A percentile compares a stretch with the other conserved stretches of the same genome.
phyloP scores from a whole-genome alignment of 2,888 invertebrate genomes.

The Drosophila putrida region DNA sequence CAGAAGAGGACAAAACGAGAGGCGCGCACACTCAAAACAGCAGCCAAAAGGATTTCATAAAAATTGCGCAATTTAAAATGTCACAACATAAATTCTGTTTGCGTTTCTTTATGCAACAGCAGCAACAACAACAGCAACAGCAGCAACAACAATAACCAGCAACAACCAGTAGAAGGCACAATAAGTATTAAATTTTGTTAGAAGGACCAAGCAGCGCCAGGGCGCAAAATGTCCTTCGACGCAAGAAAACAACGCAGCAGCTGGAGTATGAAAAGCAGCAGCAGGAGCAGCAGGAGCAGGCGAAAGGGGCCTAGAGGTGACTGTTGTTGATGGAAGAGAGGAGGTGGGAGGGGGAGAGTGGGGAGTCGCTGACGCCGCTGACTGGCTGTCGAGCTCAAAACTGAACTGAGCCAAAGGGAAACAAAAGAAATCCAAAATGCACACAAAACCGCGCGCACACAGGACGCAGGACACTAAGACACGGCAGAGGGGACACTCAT shows the following conservation, averaged over 20 bases:
- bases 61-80: conserved; percentile 85
- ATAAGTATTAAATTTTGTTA: conserved; percentile 80
- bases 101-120: conserved; percentile 79
- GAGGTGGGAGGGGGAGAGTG: background rate
- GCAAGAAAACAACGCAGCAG: conserved; percentile 56
- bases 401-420: conserved; percentile 67
- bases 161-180: conserved; percentile 45
- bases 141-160: conserved; percentile 28
- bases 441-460: conserved; percentile 65
- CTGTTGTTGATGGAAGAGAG: conserved; percentile 5
- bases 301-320: conserved; percentile 29
- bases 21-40: conserved; percentile 44
- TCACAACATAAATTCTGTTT: conserved; percentile 85
- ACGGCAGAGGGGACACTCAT: conserved; percentile 5
- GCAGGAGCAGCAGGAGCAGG: background rate
- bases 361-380: conserved; percentile 69
- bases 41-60: conserved; percentile 84
- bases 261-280: background rate
- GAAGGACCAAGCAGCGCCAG: conserved; percentile 57
- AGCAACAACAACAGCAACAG: conserved; percentile 45
- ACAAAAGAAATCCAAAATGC: conserved; percentile 78
- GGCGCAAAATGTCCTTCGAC: conserved; percentile 72
- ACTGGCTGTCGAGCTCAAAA: conserved; percentile 75
- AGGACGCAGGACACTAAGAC: conserved; percentile 18
- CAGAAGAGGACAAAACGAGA: conserved; percentile 38